phyloP scores from a whole-genome alignment of 2,888 invertebrate species.

The Tholera decimalis region DNA sequence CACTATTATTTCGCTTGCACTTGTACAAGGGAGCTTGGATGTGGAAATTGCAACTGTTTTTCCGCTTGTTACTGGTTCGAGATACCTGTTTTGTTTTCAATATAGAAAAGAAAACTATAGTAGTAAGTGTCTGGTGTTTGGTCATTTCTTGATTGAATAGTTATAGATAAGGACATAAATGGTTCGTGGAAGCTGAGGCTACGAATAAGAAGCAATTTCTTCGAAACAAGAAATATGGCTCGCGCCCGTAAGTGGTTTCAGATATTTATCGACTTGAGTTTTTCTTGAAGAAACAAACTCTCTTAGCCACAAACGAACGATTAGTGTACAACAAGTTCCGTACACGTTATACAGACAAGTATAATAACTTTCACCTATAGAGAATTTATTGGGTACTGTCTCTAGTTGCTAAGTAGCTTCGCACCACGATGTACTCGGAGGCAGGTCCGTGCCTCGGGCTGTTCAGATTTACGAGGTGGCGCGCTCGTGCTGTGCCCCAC shows the following conservation, averaged over 20 bases:
- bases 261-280: constrained; percentile 57
- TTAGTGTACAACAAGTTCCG: constrained; percentile 68
- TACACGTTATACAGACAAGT: constrained; percentile 64
- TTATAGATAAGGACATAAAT: constrained; percentile 20
- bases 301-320: constrained; percentile 66
- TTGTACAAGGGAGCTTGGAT: constrained; percentile 56
- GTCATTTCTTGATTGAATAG: constrained; percentile 7
- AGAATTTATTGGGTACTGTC: constrained; percentile 78
- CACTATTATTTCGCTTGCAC: constrained; percentile 58
- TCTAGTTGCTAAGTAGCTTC: constrained; percentile 76
- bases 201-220: constrained; percentile 14
- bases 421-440: constrained; percentile 68
- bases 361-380: constrained; percentile 75
- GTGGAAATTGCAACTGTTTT: constrained; percentile 54
- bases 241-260: constrained; percentile 44
- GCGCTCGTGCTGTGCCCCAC: constrained; percentile 79
- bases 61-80: constrained; percentile 24
- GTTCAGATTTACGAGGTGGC: constrained; percentile 85
- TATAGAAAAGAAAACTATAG: not conserved
- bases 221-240: constrained; percentile 33
- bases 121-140: not conserved
- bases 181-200: constrained; percentile 1
- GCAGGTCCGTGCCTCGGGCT: constrained; percentile 76
- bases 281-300: constrained; percentile 61
- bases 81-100: constrained; percentile 23